Evolutionary conservation across 2,888 invertebrate genomes (phyloP).

Genomic region (Euspilapteryx auroguttella): DNA sequence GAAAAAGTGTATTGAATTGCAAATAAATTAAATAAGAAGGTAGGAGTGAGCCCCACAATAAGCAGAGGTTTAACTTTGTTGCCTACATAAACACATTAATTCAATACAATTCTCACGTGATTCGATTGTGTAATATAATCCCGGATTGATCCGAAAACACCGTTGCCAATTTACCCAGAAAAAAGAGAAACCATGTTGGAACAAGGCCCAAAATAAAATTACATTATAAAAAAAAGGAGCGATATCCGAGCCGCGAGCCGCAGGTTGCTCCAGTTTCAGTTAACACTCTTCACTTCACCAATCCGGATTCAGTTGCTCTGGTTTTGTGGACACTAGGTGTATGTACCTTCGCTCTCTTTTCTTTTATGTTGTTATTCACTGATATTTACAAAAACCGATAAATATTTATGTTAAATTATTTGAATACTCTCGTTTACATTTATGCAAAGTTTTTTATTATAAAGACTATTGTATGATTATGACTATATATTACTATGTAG

Average conservation of each 20-base stretch:
- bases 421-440: no score
- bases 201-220: slow-evolving; percentile 48
- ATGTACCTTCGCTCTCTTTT: slow-evolving; percentile 40
- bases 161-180: slow-evolving; percentile 47
- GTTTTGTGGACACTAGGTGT: slow-evolving; percentile 25
- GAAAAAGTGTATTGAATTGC: no score
- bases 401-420: no score
- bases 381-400: no score
- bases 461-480: no score
- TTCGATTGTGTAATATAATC: slow-evolving; percentile 27
- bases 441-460: no score
- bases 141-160: slow-evolving; percentile 45
- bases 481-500: no score
- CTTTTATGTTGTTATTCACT: slow-evolving; percentile 40
- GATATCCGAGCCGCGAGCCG: slow-evolving; percentile 36
- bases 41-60: no score
- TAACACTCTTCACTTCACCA: slow-evolving; percentile 41
- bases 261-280: slow-evolving; percentile 53
- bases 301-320: slow-evolving; percentile 51
- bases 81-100: no score
- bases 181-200: slow-evolving; percentile 50
- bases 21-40: no score
- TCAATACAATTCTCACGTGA: no score
- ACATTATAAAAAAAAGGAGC: slow-evolving; percentile 54
- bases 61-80: no score